Base-by-base conservation (phyloP, 2,888 invertebrate species). In the Criorhina ranunculi region DNA sequence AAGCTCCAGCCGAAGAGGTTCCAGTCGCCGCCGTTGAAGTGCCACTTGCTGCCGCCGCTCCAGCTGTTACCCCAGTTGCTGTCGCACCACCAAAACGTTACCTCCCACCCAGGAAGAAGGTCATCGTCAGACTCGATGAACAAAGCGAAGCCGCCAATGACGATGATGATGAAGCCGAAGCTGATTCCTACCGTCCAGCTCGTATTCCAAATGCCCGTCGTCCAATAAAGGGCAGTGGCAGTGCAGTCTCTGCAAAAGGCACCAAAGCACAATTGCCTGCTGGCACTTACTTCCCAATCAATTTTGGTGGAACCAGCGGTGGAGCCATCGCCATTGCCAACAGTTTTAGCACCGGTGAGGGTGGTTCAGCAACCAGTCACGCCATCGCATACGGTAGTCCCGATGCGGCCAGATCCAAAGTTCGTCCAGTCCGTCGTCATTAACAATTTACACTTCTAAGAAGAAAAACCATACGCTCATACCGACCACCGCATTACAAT, bases 261-360 rank as follows among this genome's bases (percentile, higher is more conserved):
- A 69, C 75, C 0, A 90, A 89, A 77, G 89, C 89, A 31, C 88
- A 88, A 15, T 86, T 89, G 77, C 92, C 92, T 11, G 88, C 88
- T n/a, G 91, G 91, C 35, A 90, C 90, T 9, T 92, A 90, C 89
- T 92, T 92, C 89, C 92, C 92, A 51, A 89, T 92, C 35, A 87
- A 90, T 67, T 92, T 92, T 53, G 92, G 92, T 37, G 91, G 91
- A 59, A 90, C 91, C 87, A 88, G 40, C 60, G 91, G 91, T 35
- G 92, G 92, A 60, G 91, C 92, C 44, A 92, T 92, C 85, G 92
- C 92, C 66, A 91, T 92, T 87, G 92, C 92, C 87, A 92, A 92
- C 87, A 90, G 91, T 33, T 92, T 91, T 87, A 91, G 91, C 88
- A 92, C 92, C 12, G 92, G 92, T 11, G 91, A 92, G 87, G 91